These are phyloP conservation scores for Elymnias hypermnestra DNA, from an alignment of 1,140 invertebrate species.

Conservation along the genomic window DNA sequence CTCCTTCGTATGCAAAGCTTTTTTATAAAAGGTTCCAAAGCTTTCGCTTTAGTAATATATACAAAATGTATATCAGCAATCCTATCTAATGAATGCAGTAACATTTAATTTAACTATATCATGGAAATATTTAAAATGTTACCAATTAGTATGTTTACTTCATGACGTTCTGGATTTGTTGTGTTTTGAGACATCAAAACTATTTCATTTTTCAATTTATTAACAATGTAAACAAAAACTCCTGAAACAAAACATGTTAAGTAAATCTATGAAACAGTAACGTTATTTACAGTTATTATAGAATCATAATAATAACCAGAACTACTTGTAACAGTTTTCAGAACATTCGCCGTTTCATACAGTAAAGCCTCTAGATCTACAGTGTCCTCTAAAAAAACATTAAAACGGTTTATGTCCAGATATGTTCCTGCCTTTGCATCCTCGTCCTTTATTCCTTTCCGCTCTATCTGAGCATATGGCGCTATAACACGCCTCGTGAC, in stretches of 20 bases:
- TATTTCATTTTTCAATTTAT: conserved; percentile 70
- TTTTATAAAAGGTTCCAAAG: too few relatives aligned
- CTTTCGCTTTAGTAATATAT: too few relatives aligned
- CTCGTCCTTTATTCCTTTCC: conserved; percentile 55
- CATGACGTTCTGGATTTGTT: conserved; percentile 56
- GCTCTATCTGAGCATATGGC: conserved; percentile 72
- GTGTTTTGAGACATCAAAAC: conserved; percentile 63
- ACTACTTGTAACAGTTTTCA: conserved; percentile 73
- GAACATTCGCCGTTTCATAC: conserved; percentile 74
- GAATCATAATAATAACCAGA: conserved; percentile 39
- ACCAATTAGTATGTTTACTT: conserved; percentile 75
- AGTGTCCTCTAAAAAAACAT: conserved; percentile 69
- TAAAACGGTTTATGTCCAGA: conserved; percentile 60
- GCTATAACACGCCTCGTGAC: conserved; percentile 74
- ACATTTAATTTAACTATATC: background rate
- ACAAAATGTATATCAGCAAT: background rate
- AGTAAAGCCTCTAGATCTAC: conserved; percentile 73
- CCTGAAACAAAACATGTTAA: conserved; percentile 63
- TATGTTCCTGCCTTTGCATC: conserved; percentile 42
- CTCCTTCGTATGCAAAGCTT: too few relatives aligned
- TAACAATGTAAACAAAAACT: conserved; percentile 73
- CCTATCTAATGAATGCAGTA: too few relatives aligned
- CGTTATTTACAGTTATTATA: too few relatives aligned
- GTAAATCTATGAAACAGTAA: too few relatives aligned
- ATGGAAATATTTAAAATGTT: conserved; percentile 14